phyloP scores from a whole-genome alignment of 2,797 vertebrate genomes.

The Carcharodon carcharias region DNA sequence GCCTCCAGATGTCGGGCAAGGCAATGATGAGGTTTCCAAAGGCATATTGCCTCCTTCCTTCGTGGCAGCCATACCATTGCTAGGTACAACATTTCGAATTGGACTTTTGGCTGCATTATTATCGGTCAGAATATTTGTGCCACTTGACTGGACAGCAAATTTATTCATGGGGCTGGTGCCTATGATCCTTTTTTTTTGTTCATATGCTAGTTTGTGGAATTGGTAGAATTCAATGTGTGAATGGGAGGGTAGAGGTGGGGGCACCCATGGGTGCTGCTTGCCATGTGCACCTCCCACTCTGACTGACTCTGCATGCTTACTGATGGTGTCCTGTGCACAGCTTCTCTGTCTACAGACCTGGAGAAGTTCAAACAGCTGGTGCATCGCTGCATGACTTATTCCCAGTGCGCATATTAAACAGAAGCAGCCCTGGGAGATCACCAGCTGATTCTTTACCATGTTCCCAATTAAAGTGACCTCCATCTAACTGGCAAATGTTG shows the following conservation, averaged over 20 bases:
- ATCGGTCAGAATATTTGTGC: too few species aligned
- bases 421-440: neutral
- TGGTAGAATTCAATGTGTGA: neutral
- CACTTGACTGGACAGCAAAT: too few species aligned
- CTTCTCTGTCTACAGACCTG: neutral
- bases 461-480: neutral
- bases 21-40: too few species aligned
- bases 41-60: too few species aligned
- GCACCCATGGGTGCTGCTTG: neutral
- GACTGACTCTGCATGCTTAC: neutral
- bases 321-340: neutral
- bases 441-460: neutral
- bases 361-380: neutral
- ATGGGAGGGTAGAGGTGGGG: neutral
- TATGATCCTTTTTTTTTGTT: too few species aligned
- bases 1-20: too few species aligned
- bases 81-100: too few species aligned
- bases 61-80: too few species aligned
- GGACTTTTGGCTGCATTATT: too few species aligned
- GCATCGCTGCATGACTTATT: neutral
- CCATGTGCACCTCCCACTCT: neutral
- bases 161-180: too few species aligned
- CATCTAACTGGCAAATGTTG: neutral
- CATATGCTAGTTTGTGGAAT: neutral
- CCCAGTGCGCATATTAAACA: neutral